These are phyloP conservation scores for Egretta garzetta DNA, from an alignment of 2,113 vertebrate species.

Conservation along the genomic window DNA sequence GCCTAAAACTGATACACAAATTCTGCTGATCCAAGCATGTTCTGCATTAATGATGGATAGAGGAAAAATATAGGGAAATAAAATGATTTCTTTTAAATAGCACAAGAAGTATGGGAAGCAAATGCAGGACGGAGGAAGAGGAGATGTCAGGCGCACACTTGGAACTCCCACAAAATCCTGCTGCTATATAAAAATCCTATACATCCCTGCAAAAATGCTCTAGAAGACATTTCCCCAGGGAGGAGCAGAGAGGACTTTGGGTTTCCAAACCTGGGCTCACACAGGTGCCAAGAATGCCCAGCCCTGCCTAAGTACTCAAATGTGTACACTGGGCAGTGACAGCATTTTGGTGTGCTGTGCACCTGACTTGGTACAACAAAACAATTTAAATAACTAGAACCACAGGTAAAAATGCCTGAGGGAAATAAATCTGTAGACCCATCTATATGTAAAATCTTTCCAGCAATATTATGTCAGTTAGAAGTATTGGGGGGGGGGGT, in stretches of 20 bases:
- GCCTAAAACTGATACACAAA: not conserved
- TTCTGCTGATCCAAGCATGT: not conserved
- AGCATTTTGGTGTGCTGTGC: not conserved
- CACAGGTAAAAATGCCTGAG: not conserved
- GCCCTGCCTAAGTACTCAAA: not conserved
- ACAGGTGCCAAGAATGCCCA: not conserved
- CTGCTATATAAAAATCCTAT: not conserved
- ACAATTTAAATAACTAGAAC: not conserved
- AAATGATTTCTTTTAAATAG: not conserved
- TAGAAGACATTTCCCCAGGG: not conserved
- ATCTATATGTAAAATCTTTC: not conserved
- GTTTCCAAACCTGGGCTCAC: not conserved
- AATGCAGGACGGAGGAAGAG: not conserved
- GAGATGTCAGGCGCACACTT: not conserved
- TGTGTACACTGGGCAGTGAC: not conserved
- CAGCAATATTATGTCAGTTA: not conserved
- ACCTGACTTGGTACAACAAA: not conserved
- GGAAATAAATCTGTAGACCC: not conserved
- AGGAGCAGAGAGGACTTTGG: not conserved
- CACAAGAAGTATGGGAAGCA: not conserved
- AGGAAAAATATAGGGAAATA: not conserved
- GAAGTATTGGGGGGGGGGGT: not conserved
- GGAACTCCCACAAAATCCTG: not conserved
- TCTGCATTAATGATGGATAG: not conserved
- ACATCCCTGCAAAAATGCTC: not conserved